phyloP scores from a whole-genome alignment of 2,888 invertebrate genomes.

The Eupithecia vulgata region DNA sequence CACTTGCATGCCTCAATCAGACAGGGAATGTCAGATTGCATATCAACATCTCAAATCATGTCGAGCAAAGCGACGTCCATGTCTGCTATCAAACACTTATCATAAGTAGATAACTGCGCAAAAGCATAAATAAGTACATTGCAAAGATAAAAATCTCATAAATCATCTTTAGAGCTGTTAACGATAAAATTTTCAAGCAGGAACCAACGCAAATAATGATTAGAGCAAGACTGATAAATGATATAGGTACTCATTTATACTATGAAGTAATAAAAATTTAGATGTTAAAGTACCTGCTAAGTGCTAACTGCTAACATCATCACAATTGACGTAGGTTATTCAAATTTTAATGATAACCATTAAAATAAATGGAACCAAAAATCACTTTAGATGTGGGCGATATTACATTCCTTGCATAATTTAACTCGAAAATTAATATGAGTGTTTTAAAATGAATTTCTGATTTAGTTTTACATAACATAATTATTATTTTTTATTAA shows the following conservation, averaged over 20 bases:
- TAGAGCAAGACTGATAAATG: slow-evolving; percentile 23
- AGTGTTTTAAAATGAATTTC: neutral
- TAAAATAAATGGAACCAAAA: neutral
- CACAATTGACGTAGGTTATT: neutral
- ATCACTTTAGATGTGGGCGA: neutral
- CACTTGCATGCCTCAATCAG: slow-evolving; percentile 1
- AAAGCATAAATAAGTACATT: neutral
- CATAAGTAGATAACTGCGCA: neutral
- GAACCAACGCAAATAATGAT: slow-evolving; percentile 27
- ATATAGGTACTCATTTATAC: neutral
- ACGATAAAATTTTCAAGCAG: slow-evolving; percentile 12
- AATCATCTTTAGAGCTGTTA: neutral
- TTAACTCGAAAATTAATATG: neutral
- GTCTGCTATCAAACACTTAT: neutral
- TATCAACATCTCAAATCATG: slow-evolving; percentile 48
- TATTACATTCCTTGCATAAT: neutral
- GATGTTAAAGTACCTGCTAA: neutral
- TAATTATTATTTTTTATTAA: neutral
- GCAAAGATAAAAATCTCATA: neutral
- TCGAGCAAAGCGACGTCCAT: slow-evolving; percentile 16
- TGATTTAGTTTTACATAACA: neutral
- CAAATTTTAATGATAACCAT: neutral
- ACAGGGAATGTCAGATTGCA: slow-evolving; percentile 6
- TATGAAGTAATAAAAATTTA: too few relatives aligned
- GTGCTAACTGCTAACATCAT: slow-evolving; percentile 9